Evolutionary conservation across 2,113 vertebrate species (phyloP).

Genomic region (Leucosticte australis): DNA sequence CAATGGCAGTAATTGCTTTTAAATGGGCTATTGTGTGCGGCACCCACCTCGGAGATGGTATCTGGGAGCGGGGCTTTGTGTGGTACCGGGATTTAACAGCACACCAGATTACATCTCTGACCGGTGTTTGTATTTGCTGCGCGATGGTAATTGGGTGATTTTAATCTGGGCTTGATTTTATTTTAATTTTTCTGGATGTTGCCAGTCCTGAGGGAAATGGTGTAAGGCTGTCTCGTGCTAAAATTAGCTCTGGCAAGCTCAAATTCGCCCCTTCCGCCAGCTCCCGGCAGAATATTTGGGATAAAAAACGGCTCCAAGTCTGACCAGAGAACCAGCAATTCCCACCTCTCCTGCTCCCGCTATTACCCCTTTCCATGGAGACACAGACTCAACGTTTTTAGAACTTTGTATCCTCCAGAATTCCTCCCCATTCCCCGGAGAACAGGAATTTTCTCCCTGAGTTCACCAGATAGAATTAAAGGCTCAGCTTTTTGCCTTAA

Average conservation of each 20-base stretch:
- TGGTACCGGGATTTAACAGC: neutral
- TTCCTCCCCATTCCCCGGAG: neutral
- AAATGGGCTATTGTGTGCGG: slow-evolving; percentile 18
- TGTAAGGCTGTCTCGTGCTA: slow-evolving; percentile 1
- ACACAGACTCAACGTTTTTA: neutral
- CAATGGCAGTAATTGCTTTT: slow-evolving; percentile 13
- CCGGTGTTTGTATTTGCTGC: slow-evolving; percentile 29
- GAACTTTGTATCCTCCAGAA: neutral
- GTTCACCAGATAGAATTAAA: neutral
- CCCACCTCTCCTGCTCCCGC: neutral
- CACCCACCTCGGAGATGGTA: slow-evolving; percentile 29
- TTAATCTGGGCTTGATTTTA: neutral
- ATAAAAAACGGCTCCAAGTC: neutral
- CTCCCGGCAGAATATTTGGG: neutral
- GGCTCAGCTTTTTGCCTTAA: neutral
- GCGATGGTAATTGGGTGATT: neutral
- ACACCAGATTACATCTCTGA: slow-evolving; percentile 20
- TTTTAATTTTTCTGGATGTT: neutral
- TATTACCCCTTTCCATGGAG: neutral
- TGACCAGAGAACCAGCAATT: neutral
- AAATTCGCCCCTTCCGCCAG: neutral
- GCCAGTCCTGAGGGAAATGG: neutral
- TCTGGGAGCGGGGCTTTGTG: neutral
- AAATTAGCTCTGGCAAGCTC: slow-evolving; percentile 21
- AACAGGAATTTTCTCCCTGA: neutral